These are phyloP conservation scores for Plebejus anna DNA, from an alignment of 2,888 invertebrate species.

Conservation along the genomic window DNA sequence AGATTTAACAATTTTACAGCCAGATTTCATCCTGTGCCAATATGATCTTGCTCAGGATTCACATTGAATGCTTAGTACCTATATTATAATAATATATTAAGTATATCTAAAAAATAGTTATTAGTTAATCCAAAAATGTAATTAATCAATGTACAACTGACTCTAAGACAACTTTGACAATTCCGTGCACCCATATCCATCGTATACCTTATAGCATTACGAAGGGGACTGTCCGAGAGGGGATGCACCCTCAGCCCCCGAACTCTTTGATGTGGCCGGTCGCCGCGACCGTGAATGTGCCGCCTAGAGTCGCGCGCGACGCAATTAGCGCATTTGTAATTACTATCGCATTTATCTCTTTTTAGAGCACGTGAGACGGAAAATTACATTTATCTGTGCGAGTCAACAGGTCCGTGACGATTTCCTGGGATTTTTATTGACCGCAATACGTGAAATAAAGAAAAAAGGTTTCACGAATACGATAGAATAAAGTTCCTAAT, in stretches of 20 bases:
- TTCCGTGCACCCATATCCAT: constrained; percentile 39
- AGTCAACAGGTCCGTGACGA: constrained; percentile 4
- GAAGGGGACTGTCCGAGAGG: constrained; percentile 54
- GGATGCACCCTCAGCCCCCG: constrained; percentile 35
- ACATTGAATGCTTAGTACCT: no score
- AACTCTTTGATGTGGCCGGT: constrained; percentile 74
- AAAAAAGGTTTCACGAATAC: neutral
- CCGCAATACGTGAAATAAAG: neutral
- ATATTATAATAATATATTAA: no score
- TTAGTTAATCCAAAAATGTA: no score
- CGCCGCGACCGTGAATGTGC: constrained; percentile 69
- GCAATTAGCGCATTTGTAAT: constrained; percentile 54
- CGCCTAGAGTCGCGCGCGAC: constrained; percentile 45
- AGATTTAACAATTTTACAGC: no score
- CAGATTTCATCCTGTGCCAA: no score
- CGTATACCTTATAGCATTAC: constrained; percentile 38
- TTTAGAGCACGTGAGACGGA: constrained; percentile 15
- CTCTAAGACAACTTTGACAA: neutral
- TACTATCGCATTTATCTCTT: constrained; percentile 35
- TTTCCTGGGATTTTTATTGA: neutral
- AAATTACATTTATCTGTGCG: constrained; percentile 8
- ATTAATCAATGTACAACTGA: no score
- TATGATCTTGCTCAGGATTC: no score
- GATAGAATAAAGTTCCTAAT: neutral
- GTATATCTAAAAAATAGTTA: no score